Conservation (phyloP, 2,888 invertebrate genomes). For the Perizoma affinitatum region DNA sequence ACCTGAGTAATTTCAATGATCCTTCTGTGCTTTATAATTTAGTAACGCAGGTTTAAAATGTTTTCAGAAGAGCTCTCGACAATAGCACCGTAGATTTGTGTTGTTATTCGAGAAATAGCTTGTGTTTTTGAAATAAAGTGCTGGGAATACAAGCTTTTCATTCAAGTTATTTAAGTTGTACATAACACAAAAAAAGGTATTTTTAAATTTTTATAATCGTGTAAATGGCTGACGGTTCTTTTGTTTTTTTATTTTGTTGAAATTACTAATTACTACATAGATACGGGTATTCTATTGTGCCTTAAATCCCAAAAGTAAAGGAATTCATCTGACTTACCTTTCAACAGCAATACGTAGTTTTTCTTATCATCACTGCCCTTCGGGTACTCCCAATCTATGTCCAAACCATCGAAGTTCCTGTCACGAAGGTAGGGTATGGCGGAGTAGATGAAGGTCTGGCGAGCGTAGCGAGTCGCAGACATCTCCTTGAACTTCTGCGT, state of each 20-base stretch:
- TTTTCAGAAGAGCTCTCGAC: conserved; percentile 19
- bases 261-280: no score
- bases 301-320: no score
- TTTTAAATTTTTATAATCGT: no score
- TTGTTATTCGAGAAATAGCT: conserved; percentile 23
- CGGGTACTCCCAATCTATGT: conserved; percentile 97
- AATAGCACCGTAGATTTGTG: conserved; percentile 20
- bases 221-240: no score
- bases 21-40: conserved; percentile 6
- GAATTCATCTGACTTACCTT: conserved; percentile 83
- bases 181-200: neutral
- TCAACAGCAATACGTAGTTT: conserved; percentile 94
- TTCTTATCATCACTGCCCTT: conserved; percentile 96
- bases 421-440: conserved; percentile 95
- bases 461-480: conserved; percentile 92
- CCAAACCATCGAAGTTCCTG: conserved; percentile 94
- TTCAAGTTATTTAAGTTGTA: conserved; percentile 1
- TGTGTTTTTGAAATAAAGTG: conserved; percentile 21
- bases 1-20: neutral
- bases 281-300: no score
- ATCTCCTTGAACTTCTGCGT: conserved; percentile 98
- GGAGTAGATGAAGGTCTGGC: conserved; percentile 97
- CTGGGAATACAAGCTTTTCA: conserved; percentile 4
- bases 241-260: no score
- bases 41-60: conserved; percentile 10